Conservation (phyloP, 2,113 vertebrate genomes). For the Xiphias gladius region DNA sequence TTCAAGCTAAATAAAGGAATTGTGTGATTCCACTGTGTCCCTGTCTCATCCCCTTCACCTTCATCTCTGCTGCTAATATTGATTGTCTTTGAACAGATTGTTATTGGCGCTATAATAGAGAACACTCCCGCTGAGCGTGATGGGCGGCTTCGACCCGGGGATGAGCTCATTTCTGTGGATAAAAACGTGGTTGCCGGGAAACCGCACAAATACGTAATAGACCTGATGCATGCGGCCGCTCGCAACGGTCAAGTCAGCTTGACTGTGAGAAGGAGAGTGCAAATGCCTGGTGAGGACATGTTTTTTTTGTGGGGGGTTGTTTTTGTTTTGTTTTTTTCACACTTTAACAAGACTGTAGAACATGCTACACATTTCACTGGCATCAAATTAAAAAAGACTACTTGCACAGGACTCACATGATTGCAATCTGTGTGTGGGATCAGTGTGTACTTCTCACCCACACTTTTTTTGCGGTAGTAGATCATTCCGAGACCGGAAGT, state of each 20-base stretch:
- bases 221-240: constrained; percentile 98
- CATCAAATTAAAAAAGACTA: constrained; percentile 31
- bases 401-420: constrained; percentile 38
- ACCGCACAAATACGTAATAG: constrained; percentile 98
- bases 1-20: constrained; percentile 17
- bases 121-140: constrained; percentile 98
- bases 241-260: constrained; percentile 97
- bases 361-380: constrained; percentile 46
- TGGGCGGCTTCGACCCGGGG: constrained; percentile 94
- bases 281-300: constrained; percentile 88
- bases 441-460: constrained; percentile 41
- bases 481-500: background rate
- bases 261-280: constrained; percentile 96
- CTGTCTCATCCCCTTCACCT: constrained; percentile 45
- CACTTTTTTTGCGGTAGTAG: constrained; percentile 24
- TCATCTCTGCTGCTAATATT: constrained; percentile 73
- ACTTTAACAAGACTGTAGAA: constrained; percentile 28
- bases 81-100: constrained; percentile 88
- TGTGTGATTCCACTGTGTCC: constrained; percentile 29
- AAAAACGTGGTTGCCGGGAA: constrained; percentile 97
- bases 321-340: constrained; percentile 20
- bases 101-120: constrained; percentile 98
- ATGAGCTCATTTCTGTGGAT: constrained; percentile 97
- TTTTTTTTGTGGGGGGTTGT: background rate
- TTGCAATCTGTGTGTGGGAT: constrained; percentile 36